Evolutionary conservation across 2,888 invertebrate species (phyloP), one percentile per base, ranked within the genome.

Genomic region (Masnerella sp.): DNA sequence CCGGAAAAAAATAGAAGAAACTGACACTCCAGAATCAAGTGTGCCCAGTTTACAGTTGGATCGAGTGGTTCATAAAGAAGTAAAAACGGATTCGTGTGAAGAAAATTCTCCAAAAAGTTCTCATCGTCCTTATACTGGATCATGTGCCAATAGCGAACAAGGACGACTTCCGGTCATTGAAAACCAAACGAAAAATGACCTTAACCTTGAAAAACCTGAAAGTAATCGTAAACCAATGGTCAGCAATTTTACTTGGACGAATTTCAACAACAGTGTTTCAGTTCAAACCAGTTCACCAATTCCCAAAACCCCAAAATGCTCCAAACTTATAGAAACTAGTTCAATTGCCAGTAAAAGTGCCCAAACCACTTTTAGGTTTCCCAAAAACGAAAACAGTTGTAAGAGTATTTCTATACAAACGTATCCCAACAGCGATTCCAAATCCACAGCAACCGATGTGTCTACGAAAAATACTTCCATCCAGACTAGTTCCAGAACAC

Each of bases 11-110:
- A 22, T 28, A 42, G 58, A 56, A 22, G 38, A 73, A 47, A 65
- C 59, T 59, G 58, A 15, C 4, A 17, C 40, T 28, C 43, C 58
- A 64, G 62, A n/a, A 40, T 36, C 62, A 12, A 11, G 7, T 12
- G 22, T 68, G 22, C 73, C 73, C 14, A 5, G 20, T 17, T 64
- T 74, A 43, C 38, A 40, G 14, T 7, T 69, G 51, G 51, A 43
- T 25, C 22, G 38, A 43, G 43, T 34, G 20, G 47, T 67, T 45
- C 34, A 74, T 64, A 52, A 62, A 56, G 62, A 61, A 54, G 61
- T 61, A 45, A 73, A 68, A 73, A 56, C 49, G 38, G 51, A 38
- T 49, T 49, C 56, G 34, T 12, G 15, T 3, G 34, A 25, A 43
- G 62, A 73, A 61, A 49, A 68, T 34, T 42, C 45, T 54, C 47